phyloP scores from a whole-genome alignment of 2,797 vertebrate genomes.

The Clamator glandarius region DNA sequence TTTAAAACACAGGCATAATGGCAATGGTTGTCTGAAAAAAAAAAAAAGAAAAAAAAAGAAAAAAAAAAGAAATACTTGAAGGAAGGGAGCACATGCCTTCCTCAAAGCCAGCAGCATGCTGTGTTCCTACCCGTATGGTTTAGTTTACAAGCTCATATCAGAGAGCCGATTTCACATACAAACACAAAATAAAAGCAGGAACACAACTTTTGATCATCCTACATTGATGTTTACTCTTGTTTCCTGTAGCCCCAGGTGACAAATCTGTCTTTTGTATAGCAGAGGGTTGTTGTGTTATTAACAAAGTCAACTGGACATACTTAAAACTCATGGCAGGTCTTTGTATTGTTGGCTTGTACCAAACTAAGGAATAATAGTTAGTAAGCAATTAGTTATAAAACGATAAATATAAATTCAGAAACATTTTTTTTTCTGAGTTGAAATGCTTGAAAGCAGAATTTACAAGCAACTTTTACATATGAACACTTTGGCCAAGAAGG shows the following conservation, averaged over 20 bases:
- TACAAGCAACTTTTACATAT: slow-evolving; percentile 54
- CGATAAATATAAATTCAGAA: slow-evolving; percentile 12
- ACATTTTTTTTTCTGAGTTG: neutral
- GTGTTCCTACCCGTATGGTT: neutral
- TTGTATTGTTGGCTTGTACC: neutral
- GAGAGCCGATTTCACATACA: slow-evolving; percentile 14
- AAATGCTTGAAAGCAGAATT: slow-evolving; percentile 19
- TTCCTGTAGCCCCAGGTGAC: slow-evolving; percentile 63
- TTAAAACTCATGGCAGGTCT: neutral
- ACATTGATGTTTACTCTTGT: slow-evolving; percentile 59
- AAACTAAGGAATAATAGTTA: slow-evolving; percentile 33
- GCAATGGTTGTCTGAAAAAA: neutral
- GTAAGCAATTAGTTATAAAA: slow-evolving; percentile 42
- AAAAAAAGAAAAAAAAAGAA: neutral
- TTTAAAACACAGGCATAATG: neutral
- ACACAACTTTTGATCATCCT: slow-evolving; percentile 37
- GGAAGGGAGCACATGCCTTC: neutral
- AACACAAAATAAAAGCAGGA: slow-evolving; percentile 54
- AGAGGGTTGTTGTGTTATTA: neutral
- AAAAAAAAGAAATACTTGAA: neutral
- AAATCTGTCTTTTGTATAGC: slow-evolving; percentile 38
- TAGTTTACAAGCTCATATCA: slow-evolving; percentile 21
- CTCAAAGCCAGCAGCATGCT: neutral
- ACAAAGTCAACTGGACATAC: neutral
- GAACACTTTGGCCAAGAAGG: slow-evolving; percentile 34